Percentiles rank a stretch among this genome's conserved stretches.
phyloP scores from a whole-genome alignment of 1,140 invertebrate genomes.

The Dreissena polymorpha region DNA sequence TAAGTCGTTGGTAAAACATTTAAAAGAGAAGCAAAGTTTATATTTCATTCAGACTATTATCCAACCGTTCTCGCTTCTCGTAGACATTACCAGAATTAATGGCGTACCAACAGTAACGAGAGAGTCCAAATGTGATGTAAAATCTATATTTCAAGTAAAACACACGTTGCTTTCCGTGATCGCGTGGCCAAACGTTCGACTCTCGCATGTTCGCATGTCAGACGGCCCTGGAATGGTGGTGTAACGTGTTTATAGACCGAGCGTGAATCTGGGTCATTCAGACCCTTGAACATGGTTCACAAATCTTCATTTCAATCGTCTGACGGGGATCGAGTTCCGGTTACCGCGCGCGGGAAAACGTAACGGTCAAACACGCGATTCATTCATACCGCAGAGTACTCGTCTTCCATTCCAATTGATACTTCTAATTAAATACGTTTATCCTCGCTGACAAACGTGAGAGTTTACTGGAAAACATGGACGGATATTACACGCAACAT shows the following conservation, averaged over 20 bases:
- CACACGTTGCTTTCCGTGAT: too few species aligned
- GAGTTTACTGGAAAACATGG: background rate
- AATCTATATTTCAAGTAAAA: too few species aligned
- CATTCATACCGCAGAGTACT: constrained; percentile 29
- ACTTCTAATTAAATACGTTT: constrained; percentile 52
- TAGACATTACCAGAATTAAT: too few species aligned
- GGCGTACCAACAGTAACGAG: too few species aligned
- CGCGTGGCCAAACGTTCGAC: too few species aligned
- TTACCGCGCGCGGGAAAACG: constrained; percentile 18
- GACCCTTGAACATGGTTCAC: constrained; percentile 30
- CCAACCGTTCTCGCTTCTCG: too few species aligned
- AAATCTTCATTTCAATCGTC: constrained; percentile 13
- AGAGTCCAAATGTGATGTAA: too few species aligned
- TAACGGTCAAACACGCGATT: constrained; percentile 37
- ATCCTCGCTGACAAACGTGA: constrained; percentile 39
- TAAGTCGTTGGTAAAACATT: too few species aligned
- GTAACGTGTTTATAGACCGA: constrained; percentile 33
- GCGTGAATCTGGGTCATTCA: constrained; percentile 28
- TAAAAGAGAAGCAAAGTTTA: too few species aligned
- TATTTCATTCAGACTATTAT: too few species aligned
- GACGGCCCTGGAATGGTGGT: constrained; percentile 13
- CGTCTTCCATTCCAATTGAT: constrained; percentile 32
- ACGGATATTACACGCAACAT: constrained; percentile 6
- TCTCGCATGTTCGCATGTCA: constrained; percentile 41
- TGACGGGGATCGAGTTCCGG: constrained; percentile 20